phyloP scores from a whole-genome alignment of 2,888 invertebrate species.

The Cyrtodaria siliqua region DNA sequence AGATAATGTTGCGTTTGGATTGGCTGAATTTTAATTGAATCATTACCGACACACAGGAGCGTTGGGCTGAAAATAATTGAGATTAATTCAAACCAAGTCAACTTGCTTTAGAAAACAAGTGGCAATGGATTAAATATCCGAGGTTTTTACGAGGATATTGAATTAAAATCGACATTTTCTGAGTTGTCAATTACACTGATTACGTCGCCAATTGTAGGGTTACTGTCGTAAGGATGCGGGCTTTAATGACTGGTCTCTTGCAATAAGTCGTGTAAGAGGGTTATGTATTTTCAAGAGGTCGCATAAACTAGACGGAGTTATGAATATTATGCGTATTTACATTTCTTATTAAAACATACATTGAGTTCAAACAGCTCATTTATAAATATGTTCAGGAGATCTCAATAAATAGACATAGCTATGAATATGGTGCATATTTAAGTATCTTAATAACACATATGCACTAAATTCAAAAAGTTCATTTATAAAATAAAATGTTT shows the following conservation, averaged over 20 bases:
- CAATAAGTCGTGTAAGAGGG: too few relatives aligned
- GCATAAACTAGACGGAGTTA: too few relatives aligned
- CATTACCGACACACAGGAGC: conserved; percentile 46
- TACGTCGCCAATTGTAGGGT: neutral
- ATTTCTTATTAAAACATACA: too few relatives aligned
- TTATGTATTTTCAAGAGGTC: too few relatives aligned
- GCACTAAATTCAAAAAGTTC: too few relatives aligned
- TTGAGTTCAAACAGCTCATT: too few relatives aligned
- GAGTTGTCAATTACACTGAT: neutral
- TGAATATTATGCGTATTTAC: too few relatives aligned
- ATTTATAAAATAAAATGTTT: too few relatives aligned
- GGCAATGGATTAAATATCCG: conserved; percentile 45
- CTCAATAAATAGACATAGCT: too few relatives aligned
- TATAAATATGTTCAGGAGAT: too few relatives aligned
- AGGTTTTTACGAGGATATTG: conserved; percentile 32
- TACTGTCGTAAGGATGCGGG: neutral
- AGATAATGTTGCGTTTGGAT: conserved; percentile 27
- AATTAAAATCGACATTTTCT: conserved; percentile 23
- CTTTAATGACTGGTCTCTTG: neutral
- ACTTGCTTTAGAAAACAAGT: conserved; percentile 50
- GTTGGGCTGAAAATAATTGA: conserved; percentile 64
- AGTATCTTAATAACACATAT: too few relatives aligned
- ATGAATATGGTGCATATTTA: too few relatives aligned
- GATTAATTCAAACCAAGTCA: conserved; percentile 61
- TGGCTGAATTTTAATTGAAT: conserved; percentile 61